A percentile compares a stretch with the other conserved stretches of the same genome.
These are phyloP conservation scores for Nemapogon koenigi DNA, from an alignment of 2,888 invertebrate genomes.

Conservation along the genomic window DNA sequence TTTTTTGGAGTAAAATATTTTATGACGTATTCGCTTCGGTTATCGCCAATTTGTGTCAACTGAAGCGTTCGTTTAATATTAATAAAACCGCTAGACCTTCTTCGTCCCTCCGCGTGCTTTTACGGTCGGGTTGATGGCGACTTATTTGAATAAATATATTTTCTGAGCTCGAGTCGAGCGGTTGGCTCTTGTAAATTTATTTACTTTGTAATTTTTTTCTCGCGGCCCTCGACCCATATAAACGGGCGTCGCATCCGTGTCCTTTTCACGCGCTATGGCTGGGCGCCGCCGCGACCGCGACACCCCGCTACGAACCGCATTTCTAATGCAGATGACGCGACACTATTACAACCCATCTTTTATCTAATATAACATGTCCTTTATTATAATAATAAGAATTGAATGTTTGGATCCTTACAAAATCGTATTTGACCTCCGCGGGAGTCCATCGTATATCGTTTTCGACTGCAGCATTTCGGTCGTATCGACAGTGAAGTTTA, in stretches of 20 bases:
- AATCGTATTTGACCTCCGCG: slow-evolving; percentile 47
- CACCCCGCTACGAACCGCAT: slow-evolving; percentile 49
- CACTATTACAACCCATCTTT: slow-evolving; percentile 58
- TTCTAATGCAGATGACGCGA: slow-evolving; percentile 55
- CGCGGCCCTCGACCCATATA: slow-evolving; percentile 23
- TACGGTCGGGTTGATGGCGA: slow-evolving; percentile 58
- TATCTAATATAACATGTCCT: slow-evolving; percentile 59
- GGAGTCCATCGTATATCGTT: slow-evolving; percentile 31
- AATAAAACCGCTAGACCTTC: slow-evolving; percentile 53
- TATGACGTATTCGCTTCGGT: slow-evolving; percentile 47
- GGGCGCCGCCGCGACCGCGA: slow-evolving; percentile 19
- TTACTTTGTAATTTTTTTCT: slow-evolving; percentile 42
- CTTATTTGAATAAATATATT: slow-evolving; percentile 65
- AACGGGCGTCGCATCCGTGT: slow-evolving; percentile 21
- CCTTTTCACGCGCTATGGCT: slow-evolving; percentile 20
- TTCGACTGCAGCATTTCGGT: slow-evolving; percentile 6
- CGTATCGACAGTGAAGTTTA: slow-evolving; percentile 3
- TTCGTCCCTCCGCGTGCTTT: slow-evolving; percentile 53
- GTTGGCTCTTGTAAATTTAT: slow-evolving; percentile 38
- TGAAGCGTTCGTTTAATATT: slow-evolving; percentile 62
- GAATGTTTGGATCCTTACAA: slow-evolving; percentile 49
- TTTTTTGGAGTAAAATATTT: no score
- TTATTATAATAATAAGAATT: slow-evolving; percentile 56
- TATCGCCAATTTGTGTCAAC: slow-evolving; percentile 62
- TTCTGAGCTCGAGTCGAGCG: slow-evolving; percentile 39